These are phyloP conservation scores for Athetis lepigone DNA, from an alignment of 2,888 invertebrate species.

Conservation along the genomic window DNA sequence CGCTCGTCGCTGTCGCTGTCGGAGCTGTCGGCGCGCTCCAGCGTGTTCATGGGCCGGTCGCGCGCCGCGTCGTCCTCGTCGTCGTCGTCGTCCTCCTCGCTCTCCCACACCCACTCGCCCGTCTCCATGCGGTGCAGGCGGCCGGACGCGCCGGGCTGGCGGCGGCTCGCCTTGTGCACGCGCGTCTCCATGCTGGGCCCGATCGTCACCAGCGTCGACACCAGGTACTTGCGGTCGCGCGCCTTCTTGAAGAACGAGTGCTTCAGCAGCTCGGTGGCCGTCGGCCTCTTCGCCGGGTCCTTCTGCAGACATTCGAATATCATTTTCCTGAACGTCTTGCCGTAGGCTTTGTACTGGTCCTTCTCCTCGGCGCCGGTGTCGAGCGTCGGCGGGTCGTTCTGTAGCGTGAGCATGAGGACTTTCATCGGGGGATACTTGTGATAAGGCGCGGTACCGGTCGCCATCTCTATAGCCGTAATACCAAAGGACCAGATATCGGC, in stretches of 20 bases:
- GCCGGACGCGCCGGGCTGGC: slow-evolving; percentile 96
- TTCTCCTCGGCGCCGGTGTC: slow-evolving; percentile 99
- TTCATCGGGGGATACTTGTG: slow-evolving; percentile 99
- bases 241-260: slow-evolving; percentile 99
- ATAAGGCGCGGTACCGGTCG: slow-evolving; percentile 99
- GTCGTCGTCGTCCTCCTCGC: slow-evolving; percentile 95
- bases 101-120: slow-evolving; percentile 99
- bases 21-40: slow-evolving; percentile 91
- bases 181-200: slow-evolving; percentile 97
- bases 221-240: slow-evolving; percentile 97
- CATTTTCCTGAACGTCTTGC: slow-evolving; percentile 99
- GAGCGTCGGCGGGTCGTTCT: slow-evolving; percentile 99
- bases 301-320: slow-evolving; percentile 99
- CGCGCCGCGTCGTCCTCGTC: slow-evolving; percentile 88
- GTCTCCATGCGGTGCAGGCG: slow-evolving; percentile 97
- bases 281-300: slow-evolving; percentile 98
- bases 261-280: slow-evolving; percentile 98
- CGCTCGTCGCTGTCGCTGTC: slow-evolving; percentile 90
- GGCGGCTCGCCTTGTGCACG: slow-evolving; percentile 95
- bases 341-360: slow-evolving; percentile 99
- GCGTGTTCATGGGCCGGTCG: slow-evolving; percentile 91
- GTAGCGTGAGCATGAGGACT: slow-evolving; percentile 99
- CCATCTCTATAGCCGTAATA: slow-evolving; percentile 99
- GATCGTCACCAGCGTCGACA: slow-evolving; percentile 95
- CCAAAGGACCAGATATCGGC: slow-evolving; percentile 96